Percentiles rank a stretch among this genome's conserved stretches.
These are phyloP conservation scores for Tribolium castaneum DNA, from an alignment of 1,140 invertebrate species.

Conservation along the genomic window DNA sequence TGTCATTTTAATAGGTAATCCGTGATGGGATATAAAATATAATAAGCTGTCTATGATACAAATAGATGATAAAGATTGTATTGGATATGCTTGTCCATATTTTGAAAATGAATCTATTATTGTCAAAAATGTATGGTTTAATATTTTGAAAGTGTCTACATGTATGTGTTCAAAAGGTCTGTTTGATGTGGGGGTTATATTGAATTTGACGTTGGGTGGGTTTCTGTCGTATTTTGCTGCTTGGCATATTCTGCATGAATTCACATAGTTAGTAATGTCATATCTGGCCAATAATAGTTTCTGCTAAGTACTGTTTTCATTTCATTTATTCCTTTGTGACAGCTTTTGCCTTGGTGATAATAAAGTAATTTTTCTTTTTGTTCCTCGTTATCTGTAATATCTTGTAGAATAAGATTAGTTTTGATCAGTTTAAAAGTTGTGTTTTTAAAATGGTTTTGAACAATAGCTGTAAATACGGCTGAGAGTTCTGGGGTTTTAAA, in stretches of 20 bases:
- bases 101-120: neutral
- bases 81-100: neutral
- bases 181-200: conserved; percentile 50
- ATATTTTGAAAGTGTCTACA: conserved; percentile 52
- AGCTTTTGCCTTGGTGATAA: conserved; percentile 44
- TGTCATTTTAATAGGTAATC: no score
- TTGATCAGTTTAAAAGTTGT: neutral
- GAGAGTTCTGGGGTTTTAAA: neutral
- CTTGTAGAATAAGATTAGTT: neutral
- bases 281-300: conserved; percentile 58
- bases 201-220: conserved; percentile 53
- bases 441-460: conserved; percentile 8
- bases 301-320: conserved; percentile 23
- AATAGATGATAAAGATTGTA: neutral
- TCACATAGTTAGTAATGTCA: conserved; percentile 55
- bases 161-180: conserved; percentile 58
- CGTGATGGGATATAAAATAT: neutral
- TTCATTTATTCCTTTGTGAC: conserved; percentile 43
- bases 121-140: conserved; percentile 38
- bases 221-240: conserved; percentile 57
- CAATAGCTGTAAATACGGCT: neutral
- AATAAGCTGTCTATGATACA: neutral
- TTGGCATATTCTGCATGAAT: conserved; percentile 54
- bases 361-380: conserved; percentile 43
- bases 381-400: conserved; percentile 18